Evolutionary conservation across 64 coral and sea anemone genomes (phyloP), one percentile per base, ranked within the genome.

Genomic region (Anthopleura sola): DNA sequence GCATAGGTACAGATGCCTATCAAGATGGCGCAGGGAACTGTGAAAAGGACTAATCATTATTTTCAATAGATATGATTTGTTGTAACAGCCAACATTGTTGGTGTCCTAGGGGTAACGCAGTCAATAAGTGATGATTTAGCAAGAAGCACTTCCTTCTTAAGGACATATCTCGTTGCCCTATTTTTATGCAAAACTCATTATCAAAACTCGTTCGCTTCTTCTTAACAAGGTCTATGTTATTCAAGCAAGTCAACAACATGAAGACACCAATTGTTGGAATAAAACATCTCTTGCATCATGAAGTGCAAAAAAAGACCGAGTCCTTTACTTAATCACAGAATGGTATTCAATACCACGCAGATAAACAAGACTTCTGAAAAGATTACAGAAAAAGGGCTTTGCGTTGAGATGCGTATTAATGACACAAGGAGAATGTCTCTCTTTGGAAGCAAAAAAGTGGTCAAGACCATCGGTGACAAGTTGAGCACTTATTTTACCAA

Each of bases 271-370:
- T 94, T 17, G 75, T 49, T 80, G 93, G 93, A 12, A n/a, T 90
- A 12, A 26, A 50, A 48, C 54, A 38, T 94, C 13, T 68, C 80
- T 24, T 90, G 80, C 51, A 85, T 90, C 15, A 82, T 90, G 51
- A 87, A 69, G 21, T 87, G 74, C 32, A 84, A 39, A 10, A 56
- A 49, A 32, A 87, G 93, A 88, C 86, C 82, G 8, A 90, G 84
- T 1, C 80, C 85, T 1, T 60, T 94, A 19, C 17, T 94, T 17
- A 94, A 94, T 74, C 85, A 94, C 15, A 90, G 89, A 66, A 60
- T 94, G 21, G 90, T 80, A 12, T 19, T 94, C 24, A 94, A 94
- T 56, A 77, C 87, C 32, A 94, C 85, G 18, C 83, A 94, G 53
- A 33, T 90, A 76, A 90, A 90, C 40, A 86, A 82, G 75, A 82